phyloP scores from a whole-genome alignment of 1,140 invertebrate genomes.

The Procambarus clarkii region DNA sequence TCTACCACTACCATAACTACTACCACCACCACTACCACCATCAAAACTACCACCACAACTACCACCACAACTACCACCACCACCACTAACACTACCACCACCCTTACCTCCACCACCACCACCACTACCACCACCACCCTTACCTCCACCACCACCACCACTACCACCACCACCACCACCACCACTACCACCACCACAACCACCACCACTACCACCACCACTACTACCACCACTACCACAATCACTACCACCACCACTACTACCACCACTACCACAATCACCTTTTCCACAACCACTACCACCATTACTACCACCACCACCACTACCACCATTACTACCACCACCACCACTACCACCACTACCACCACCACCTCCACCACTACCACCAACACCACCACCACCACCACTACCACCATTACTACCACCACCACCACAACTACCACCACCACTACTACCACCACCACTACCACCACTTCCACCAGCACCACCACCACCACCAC shows the following conservation, averaged over 20 bases:
- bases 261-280: background rate
- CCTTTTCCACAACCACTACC: too few relatives aligned
- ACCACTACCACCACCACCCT: too few relatives aligned
- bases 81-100: background rate
- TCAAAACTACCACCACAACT: background rate
- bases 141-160: background rate
- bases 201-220: background rate
- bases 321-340: background rate
- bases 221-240: background rate
- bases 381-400: background rate
- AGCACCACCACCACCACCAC: background rate
- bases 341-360: too few relatives aligned
- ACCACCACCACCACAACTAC: background rate
- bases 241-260: background rate
- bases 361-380: too few relatives aligned
- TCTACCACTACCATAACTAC: background rate
- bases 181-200: background rate
- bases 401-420: background rate
- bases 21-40: background rate
- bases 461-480: background rate
- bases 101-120: background rate
- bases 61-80: background rate
- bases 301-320: background rate
- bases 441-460: background rate
- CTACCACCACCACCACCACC: background rate